Conservation (phyloP, 2,888 invertebrate genomes). For the Dynastes hyllus region DNA sequence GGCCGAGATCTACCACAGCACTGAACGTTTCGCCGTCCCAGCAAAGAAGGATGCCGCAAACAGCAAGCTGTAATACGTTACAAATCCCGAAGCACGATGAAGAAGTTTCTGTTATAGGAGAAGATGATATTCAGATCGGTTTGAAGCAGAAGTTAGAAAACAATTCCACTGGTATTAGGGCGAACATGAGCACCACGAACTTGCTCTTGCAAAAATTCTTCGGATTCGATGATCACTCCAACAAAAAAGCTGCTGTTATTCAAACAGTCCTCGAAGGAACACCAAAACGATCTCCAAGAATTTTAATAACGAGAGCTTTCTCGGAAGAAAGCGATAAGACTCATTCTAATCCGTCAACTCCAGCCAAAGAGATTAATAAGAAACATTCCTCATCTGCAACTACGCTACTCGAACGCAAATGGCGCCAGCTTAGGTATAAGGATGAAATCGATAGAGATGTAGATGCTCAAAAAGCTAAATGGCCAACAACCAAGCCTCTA, state of each 20-base stretch:
- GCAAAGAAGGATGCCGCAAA: conserved; percentile 74
- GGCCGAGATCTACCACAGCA: conserved; percentile 69
- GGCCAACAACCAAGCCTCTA: conserved; percentile 63
- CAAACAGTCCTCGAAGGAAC: conserved; percentile 63
- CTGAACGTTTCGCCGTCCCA: conserved; percentile 63
- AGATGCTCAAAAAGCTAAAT: conserved; percentile 59
- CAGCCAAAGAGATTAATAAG: conserved; percentile 65
- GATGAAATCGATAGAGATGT: conserved; percentile 63
- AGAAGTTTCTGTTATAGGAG: conserved; percentile 66
- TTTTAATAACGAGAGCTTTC: conserved; percentile 82
- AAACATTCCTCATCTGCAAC: conserved; percentile 70
- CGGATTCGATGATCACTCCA: conserved; percentile 70
- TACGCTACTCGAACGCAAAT: conserved; percentile 69
- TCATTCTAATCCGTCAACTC: conserved; percentile 71
- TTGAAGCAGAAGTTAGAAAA: conserved; percentile 55
- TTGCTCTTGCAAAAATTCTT: conserved; percentile 77
- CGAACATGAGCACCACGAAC: conserved; percentile 75
- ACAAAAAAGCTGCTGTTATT: conserved; percentile 56
- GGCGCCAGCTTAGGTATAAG: conserved; percentile 65
- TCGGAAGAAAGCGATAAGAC: conserved; percentile 81
- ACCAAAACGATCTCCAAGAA: conserved; percentile 76
- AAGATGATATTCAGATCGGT: conserved; percentile 61
- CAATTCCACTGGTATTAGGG: conserved; percentile 10
- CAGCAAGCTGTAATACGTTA: conserved; percentile 81
- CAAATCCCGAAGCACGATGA: conserved; percentile 75